Conservation (phyloP, 1,140 invertebrate species). For the Papilio glaucus region DNA sequence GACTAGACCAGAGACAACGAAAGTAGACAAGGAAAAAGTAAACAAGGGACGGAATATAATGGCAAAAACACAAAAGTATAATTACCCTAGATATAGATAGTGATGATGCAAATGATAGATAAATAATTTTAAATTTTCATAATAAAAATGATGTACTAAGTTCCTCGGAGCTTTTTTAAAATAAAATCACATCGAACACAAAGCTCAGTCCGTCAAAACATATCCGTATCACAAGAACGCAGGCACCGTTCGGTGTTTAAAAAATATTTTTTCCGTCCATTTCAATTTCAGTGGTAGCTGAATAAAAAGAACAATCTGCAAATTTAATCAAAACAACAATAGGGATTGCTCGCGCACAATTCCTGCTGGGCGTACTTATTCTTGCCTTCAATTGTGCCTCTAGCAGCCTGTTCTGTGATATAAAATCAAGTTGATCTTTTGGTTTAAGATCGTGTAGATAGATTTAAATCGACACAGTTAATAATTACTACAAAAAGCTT, state of each 20-base stretch:
- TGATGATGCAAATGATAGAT: too few species aligned
- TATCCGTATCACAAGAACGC: constrained; percentile 28
- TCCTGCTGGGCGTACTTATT: constrained; percentile 18
- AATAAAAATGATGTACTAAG: too few species aligned
- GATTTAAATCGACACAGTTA: not conserved
- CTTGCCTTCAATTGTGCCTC: constrained; percentile 24
- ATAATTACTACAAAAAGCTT: too few species aligned
- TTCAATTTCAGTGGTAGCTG: constrained; percentile 38
- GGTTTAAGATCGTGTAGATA: not conserved
- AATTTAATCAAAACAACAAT: constrained; percentile 68
- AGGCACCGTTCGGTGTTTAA: constrained; percentile 11
- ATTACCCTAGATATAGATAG: too few species aligned
- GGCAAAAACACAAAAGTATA: too few species aligned
- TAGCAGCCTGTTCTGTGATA: constrained; percentile 2
- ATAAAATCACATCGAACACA: not conserved
- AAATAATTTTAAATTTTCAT: too few species aligned
- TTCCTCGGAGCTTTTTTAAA: too few species aligned
- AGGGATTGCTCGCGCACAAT: constrained; percentile 46
- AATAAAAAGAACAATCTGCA: constrained; percentile 61
- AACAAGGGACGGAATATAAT: too few species aligned
- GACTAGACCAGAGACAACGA: too few species aligned
- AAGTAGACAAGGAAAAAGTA: too few species aligned
- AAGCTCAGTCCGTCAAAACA: constrained; percentile 17
- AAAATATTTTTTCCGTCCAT: constrained; percentile 30
- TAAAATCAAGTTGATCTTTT: not conserved